A percentile compares a stretch with the other conserved stretches of the same genome.
These are phyloP conservation scores for Notolepis coatsorum DNA, from an alignment of 2,797 vertebrate species.

Conservation along the genomic window DNA sequence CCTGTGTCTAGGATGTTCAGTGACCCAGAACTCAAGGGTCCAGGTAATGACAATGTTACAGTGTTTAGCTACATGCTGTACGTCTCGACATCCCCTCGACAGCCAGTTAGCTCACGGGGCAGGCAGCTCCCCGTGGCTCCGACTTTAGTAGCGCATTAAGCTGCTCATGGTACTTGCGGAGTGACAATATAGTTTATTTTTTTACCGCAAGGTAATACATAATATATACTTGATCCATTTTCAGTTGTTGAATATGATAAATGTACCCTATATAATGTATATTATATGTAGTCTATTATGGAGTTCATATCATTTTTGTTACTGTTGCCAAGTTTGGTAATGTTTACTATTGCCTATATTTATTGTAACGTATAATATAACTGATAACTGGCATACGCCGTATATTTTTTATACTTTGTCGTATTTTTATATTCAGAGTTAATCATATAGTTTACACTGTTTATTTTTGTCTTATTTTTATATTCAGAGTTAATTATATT, in stretches of 20 bases:
- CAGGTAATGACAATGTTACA: slow-evolving; percentile 23
- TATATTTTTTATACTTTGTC: background rate
- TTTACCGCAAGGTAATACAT: too few relatives aligned
- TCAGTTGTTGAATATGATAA: background rate
- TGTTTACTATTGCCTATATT: background rate
- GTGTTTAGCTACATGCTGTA: slow-evolving; percentile 26
- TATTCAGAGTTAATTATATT: too few relatives aligned
- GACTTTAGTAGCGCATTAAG: background rate
- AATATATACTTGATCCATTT: too few relatives aligned
- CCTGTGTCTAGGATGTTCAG: slow-evolving; percentile 23
- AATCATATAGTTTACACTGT: background rate
- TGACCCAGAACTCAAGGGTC: slow-evolving; percentile 21
- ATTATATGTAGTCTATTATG: background rate
- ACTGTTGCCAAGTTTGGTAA: background rate
- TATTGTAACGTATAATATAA: background rate
- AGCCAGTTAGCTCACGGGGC: background rate
- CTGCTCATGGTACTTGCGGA: background rate
- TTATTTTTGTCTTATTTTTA: background rate
- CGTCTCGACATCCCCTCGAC: slow-evolving; percentile 1
- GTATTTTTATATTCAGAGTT: background rate
- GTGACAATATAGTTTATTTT: too few relatives aligned
- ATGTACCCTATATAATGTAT: background rate
- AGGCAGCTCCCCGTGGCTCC: background rate
- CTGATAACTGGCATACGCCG: background rate
- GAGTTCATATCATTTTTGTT: background rate